A percentile compares a stretch with the other conserved stretches of the same genome.
Evolutionary conservation across 1,140 invertebrate species (phyloP).

Genomic region (fruit fly (Drosophila melanogaster)): DNA sequence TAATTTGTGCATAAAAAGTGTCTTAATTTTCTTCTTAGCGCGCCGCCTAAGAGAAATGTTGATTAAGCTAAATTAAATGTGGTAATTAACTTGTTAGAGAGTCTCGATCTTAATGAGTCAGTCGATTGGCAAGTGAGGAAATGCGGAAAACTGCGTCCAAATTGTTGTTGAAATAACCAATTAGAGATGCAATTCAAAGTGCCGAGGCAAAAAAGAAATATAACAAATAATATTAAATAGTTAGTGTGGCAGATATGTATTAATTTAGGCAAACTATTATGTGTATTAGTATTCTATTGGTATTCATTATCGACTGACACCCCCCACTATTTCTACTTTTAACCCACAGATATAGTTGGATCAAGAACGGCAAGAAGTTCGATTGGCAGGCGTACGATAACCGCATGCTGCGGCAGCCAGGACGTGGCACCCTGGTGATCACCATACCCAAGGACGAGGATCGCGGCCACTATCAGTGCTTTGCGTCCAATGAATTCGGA

Average conservation of each 20-base stretch:
- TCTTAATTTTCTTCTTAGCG: conserved; percentile 26
- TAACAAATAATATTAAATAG: not conserved
- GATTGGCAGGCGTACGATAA: conserved; percentile 96
- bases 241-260: not conserved
- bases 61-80: conserved; percentile 72
- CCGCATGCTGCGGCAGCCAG: conserved; percentile 96
- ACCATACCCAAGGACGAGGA: conserved; percentile 95
- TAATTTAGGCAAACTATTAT: no score
- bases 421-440: conserved; percentile 95
- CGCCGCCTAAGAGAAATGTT: conserved; percentile 35
- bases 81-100: conserved; percentile 64
- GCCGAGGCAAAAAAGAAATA: not conserved
- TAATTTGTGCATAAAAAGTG: conserved; percentile 61
- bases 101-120: conserved; percentile 8
- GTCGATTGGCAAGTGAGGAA: conserved; percentile 24
- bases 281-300: no score
- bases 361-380: conserved; percentile 97
- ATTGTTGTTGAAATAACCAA: not conserved
- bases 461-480: conserved; percentile 98
- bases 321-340: not conserved
- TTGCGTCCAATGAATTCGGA: conserved; percentile 97
- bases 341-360: conserved; percentile 94
- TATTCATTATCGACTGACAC: not conserved
- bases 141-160: conserved; percentile 11
- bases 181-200: not conserved